Percentiles rank a stretch among this genome's conserved stretches.
These are phyloP conservation scores for Achroia grisella DNA, from an alignment of 1,140 invertebrate species.

Conservation along the genomic window DNA sequence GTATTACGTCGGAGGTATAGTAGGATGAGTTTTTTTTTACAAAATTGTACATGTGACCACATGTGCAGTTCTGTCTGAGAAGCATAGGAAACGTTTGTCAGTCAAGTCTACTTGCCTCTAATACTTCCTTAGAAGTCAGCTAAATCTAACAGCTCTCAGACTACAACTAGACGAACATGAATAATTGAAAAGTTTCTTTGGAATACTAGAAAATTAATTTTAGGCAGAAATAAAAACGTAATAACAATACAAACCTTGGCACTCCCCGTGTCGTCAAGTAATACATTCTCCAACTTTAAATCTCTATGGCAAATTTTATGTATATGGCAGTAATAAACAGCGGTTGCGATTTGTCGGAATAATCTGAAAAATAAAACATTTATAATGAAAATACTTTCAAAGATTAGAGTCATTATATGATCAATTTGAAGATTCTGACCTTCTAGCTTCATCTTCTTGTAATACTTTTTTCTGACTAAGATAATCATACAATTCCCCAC, in stretches of 20 bases:
- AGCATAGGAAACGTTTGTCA: no score
- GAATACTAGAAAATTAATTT: no score
- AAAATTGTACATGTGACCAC: no score
- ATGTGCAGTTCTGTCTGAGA: no score
- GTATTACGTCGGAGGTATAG: no score
- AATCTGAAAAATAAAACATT: constrained; percentile 73
- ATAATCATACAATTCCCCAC: constrained; percentile 99
- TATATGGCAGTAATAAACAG: constrained; percentile 99
- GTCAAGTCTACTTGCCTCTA: no score
- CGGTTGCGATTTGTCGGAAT: constrained; percentile 98
- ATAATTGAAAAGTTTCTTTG: no score
- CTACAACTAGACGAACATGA: no score
- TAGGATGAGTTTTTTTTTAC: no score
- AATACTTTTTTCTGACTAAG: constrained; percentile 94
- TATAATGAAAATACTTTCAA: no score
- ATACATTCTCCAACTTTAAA: constrained; percentile 98
- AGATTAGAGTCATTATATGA: background rate
- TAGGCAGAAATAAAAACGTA: background rate
- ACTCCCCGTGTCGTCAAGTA: constrained; percentile 95
- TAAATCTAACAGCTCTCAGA: no score
- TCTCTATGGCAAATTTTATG: constrained; percentile 98
- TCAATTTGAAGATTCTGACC: constrained; percentile 48
- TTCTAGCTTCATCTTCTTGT: constrained; percentile 92
- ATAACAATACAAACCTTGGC: constrained; percentile 83
- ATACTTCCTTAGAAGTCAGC: no score